A percentile compares a stretch with the other conserved stretches of the same genome.
Evolutionary conservation across 2,113 vertebrate genomes (phyloP).

Genomic region (Cynopterus brachyotis): DNA sequence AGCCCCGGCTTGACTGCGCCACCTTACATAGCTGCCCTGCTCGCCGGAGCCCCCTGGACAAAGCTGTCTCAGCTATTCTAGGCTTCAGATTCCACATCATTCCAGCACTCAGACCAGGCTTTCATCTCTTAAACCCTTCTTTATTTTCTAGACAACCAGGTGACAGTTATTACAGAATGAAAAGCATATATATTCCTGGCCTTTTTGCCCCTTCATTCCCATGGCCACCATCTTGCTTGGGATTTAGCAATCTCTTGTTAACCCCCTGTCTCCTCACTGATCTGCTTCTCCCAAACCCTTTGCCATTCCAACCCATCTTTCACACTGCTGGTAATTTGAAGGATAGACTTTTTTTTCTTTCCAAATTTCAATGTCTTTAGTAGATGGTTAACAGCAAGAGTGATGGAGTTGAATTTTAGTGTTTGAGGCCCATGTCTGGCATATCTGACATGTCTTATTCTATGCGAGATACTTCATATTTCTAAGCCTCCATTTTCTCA

Average conservation of each 20-base stretch:
- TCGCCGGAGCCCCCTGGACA: not conserved
- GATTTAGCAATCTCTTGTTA: not conserved
- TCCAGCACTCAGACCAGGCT: not conserved
- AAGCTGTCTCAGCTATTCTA: not conserved
- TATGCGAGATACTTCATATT: not conserved
- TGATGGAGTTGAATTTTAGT: not conserved
- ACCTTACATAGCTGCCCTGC: not conserved
- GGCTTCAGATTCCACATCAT: not conserved
- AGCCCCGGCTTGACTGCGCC: not conserved
- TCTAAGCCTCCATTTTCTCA: not conserved
- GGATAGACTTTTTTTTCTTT: not conserved
- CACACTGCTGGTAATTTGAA: not conserved
- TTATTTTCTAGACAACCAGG: not conserved
- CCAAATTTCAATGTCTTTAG: not conserved
- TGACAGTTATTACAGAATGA: not conserved
- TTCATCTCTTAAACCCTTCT: not conserved
- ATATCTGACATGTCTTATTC: not conserved
- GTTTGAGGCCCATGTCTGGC: not conserved
- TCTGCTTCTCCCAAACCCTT: not conserved
- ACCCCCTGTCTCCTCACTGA: not conserved
- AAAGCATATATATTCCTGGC: not conserved
- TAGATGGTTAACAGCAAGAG: not conserved
- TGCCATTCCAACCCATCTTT: not conserved
- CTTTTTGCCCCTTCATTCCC: not conserved
- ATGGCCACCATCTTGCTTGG: not conserved